phyloP scores from a whole-genome alignment of 2,888 invertebrate species.

The Ennomos erosarius region DNA sequence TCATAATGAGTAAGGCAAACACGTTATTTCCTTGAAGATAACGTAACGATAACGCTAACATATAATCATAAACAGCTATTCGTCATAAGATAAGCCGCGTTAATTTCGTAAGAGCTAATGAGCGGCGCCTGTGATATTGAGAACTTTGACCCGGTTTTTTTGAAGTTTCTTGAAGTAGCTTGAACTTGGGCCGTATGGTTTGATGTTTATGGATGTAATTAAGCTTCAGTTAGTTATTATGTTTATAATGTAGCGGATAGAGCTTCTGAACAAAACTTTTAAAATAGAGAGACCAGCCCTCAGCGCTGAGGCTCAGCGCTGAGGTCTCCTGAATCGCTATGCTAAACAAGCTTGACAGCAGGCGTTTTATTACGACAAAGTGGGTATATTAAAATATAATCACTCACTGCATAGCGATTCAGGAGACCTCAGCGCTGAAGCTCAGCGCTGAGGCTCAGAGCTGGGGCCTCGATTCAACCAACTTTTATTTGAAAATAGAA shows the following conservation, averaged over 20 bases:
- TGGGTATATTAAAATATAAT: no score
- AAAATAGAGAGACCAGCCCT: no score
- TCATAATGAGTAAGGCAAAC: conserved; percentile 55
- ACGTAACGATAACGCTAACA: conserved; percentile 64
- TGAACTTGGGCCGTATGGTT: conserved; percentile 20
- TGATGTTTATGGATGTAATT: conserved; percentile 13
- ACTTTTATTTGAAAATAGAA: no score
- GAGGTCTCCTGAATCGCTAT: no score
- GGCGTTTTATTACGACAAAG: no score
- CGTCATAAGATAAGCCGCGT: conserved; percentile 67
- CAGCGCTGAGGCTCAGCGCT: no score
- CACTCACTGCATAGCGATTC: no score
- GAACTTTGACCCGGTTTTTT: conserved; percentile 48
- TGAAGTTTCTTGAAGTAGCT: conserved; percentile 7
- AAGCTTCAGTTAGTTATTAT: conserved; percentile 9
- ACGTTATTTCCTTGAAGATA: conserved; percentile 69
- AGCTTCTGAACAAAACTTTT: no score
- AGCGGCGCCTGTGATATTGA: conserved; percentile 59
- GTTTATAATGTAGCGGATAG: conserved; percentile 1
- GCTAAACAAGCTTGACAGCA: no score
- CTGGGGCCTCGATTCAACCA: no score
- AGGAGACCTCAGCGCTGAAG: no score
- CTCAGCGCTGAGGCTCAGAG: no score
- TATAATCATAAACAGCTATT: conserved; percentile 35
- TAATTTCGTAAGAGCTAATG: conserved; percentile 71